Evolutionary conservation across 1,140 invertebrate genomes (phyloP).

Genomic region (Lanistes nyassanus): DNA sequence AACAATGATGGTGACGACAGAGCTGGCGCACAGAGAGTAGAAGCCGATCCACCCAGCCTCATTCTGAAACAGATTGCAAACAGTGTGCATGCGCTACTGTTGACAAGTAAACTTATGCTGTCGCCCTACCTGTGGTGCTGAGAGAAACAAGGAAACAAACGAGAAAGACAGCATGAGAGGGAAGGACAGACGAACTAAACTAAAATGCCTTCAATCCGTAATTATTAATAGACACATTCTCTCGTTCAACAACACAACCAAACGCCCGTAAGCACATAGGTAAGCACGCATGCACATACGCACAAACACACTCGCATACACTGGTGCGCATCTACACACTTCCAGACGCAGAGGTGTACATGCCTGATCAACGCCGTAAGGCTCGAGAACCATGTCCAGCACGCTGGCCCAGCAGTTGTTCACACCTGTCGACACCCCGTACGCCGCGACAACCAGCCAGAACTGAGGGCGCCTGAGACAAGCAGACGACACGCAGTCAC

Average conservation of each 20-base stretch:
- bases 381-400: slow-evolving; percentile 63
- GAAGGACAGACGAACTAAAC: too few relatives aligned
- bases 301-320: background rate
- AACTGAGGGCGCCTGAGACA: slow-evolving; percentile 38
- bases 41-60: slow-evolving; percentile 56
- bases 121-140: too few relatives aligned
- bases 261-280: too few relatives aligned
- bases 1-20: slow-evolving; percentile 40
- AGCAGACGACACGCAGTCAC: background rate
- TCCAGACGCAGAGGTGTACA: background rate
- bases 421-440: slow-evolving; percentile 65
- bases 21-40: slow-evolving; percentile 41
- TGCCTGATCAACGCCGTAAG: slow-evolving; percentile 63
- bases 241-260: too few relatives aligned
- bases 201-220: too few relatives aligned
- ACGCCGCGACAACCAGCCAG: slow-evolving; percentile 62
- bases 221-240: too few relatives aligned
- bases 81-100: too few relatives aligned
- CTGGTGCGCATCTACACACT: background rate
- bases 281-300: too few relatives aligned
- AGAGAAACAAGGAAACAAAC: too few relatives aligned
- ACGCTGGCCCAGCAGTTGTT: slow-evolving; percentile 68
- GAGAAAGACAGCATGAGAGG: too few relatives aligned
- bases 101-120: background rate
- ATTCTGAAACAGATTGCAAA: slow-evolving; percentile 26